Base-by-base conservation (phyloP, 2,797 vertebrate genomes). In the Lophura swinhoii region DNA sequence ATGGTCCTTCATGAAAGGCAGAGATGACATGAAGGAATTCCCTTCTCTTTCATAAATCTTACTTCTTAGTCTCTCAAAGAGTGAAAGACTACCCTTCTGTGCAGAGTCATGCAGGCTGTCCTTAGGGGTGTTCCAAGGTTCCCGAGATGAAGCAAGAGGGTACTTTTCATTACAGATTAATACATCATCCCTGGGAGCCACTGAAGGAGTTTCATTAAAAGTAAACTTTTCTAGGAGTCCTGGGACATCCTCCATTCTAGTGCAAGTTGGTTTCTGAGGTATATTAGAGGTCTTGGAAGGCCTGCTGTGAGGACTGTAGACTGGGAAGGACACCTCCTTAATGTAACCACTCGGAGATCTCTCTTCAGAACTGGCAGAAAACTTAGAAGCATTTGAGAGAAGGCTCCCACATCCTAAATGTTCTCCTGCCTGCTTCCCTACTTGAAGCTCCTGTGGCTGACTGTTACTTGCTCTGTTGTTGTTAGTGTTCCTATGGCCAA, bases 81-180 rank as follows among this genome's bases (percentile, higher is more conserved):
- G 94, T 1, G 91, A 97, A 71, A 98, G 91, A 79, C 98, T 97
- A 48, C 82, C 90, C 44, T 85, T 97, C 23, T 79, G 95, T 68
- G 73, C 74, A 59, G 91, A 64, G 43, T 86, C 91, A 74, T 73
- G 91, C 28, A 87, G 22, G 17, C 49, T 77, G 48, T 41, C 91
- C 86, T 95, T 96, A 8, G 68, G 63, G 73, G 72, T 95, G 58
- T 85, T 98, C 93, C 92, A 98, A 74, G 98, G 91, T 92, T 98
- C 97, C 84, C 98, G 85, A 23, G 99, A 98, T 20, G 99, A 98
- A 96, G 98, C 98, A 33, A 98, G 81, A 33, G 96, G 96, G 24
- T 97, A 60, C 76, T 94, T 98, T 81, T 96, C 95, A 53, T 96
- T 97, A 3, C 90, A 82, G 79, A 95, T 64, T 4, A 94, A 86